Percentiles rank a stretch among this genome's conserved stretches.
These are phyloP conservation scores for Leiothrix lutea DNA, from an alignment of 2,113 vertebrate species.

Conservation along the genomic window DNA sequence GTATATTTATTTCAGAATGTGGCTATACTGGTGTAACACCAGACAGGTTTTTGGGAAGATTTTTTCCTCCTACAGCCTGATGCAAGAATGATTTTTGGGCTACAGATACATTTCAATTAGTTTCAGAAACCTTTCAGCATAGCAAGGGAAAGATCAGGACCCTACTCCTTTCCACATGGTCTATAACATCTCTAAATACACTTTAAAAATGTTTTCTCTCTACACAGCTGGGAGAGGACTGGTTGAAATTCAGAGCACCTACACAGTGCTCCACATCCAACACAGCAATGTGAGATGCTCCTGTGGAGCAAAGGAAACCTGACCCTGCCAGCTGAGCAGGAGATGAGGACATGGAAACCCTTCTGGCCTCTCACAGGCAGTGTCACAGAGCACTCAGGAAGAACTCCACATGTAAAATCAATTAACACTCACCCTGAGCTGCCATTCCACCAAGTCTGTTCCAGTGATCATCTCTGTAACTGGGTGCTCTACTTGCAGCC, in stretches of 20 bases:
- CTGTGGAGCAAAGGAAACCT: not conserved
- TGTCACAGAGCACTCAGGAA: not conserved
- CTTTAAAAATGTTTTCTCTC: not conserved
- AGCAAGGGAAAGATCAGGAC: not conserved
- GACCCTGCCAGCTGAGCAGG: not conserved
- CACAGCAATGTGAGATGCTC: not conserved
- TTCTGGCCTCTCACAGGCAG: not conserved
- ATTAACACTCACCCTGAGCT: slow-evolving; percentile 83
- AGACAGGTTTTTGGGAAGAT: not conserved
- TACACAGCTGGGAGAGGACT: not conserved
- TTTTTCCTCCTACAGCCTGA: not conserved
- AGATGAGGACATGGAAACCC: not conserved
- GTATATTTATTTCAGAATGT: not conserved
- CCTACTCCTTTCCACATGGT: not conserved
- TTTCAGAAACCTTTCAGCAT: not conserved
- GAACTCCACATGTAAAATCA: not conserved
- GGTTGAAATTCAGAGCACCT: not conserved
- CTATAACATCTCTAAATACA: not conserved
- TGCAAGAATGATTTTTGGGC: not conserved
- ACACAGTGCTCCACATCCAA: not conserved
- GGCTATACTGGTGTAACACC: not conserved
- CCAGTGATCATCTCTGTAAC: slow-evolving; percentile 98
- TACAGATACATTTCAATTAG: not conserved
- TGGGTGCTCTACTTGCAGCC: slow-evolving; percentile 95
- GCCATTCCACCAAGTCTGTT: slow-evolving; percentile 98